phyloP scores from a whole-genome alignment of 2,113 vertebrate genomes.

The Plectropomus leopardus region DNA sequence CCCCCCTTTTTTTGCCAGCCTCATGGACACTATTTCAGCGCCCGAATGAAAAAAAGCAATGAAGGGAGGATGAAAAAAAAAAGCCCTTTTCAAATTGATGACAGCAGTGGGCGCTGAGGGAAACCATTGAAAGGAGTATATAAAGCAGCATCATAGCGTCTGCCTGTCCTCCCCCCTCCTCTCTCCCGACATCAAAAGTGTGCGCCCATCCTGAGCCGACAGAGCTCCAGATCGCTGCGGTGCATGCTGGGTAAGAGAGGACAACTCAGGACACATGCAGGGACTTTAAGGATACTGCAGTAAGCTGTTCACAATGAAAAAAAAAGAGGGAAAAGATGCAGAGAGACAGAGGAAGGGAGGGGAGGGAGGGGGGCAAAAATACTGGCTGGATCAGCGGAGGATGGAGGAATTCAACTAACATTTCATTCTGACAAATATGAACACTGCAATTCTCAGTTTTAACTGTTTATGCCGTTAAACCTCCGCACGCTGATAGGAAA shows the following conservation, averaged over 20 bases:
- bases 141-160: constrained; percentile 58
- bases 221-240: constrained; percentile 60
- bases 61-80: not conserved
- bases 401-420: constrained; percentile 49
- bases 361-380: constrained; percentile 38
- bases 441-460: not conserved
- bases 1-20: constrained; percentile 17
- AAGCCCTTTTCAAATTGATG: constrained; percentile 51
- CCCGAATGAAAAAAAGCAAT: constrained; percentile 11
- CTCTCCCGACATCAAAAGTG: constrained; percentile 64
- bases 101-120: constrained; percentile 35
- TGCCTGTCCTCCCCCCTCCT: not conserved
- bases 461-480: constrained; percentile 10
- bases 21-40: constrained; percentile 57
- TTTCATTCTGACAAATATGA: constrained; percentile 14
- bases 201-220: constrained; percentile 64
- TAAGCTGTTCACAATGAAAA: constrained; percentile 60
- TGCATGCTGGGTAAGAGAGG: constrained; percentile 75
- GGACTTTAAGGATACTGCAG: constrained; percentile 81
- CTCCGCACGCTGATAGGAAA: not conserved
- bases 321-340: constrained; percentile 42
- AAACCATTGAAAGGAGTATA: constrained; percentile 45
- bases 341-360: constrained; percentile 17
- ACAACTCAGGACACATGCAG: constrained; percentile 79
- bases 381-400: constrained; percentile 44